Conservation (phyloP, 1,140 invertebrate genomes). For the Pseudoatta argentina region DNA sequence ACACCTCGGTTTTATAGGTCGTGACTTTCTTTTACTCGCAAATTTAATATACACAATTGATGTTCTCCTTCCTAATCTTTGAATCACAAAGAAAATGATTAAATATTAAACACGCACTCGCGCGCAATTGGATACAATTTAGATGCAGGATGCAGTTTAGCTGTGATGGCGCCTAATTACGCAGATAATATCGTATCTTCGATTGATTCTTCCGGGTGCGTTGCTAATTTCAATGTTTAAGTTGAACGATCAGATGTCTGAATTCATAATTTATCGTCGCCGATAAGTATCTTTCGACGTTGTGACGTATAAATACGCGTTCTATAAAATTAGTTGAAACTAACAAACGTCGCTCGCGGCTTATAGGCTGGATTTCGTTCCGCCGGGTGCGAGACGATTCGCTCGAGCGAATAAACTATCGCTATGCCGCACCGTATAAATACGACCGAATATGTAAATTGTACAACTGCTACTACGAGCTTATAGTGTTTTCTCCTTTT, state of each 20-base stretch:
- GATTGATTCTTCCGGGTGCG: slow-evolving; percentile 23
- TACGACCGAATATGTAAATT: slow-evolving; percentile 58
- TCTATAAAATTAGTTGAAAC: slow-evolving; percentile 62
- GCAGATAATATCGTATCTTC: slow-evolving; percentile 13
- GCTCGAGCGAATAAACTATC: slow-evolving; percentile 55
- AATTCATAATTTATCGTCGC: slow-evolving; percentile 25
- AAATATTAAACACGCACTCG: not conserved
- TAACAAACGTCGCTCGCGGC: slow-evolving; percentile 18
- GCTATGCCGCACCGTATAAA: slow-evolving; percentile 51
- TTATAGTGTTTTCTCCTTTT: slow-evolving; percentile 48
- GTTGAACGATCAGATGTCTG: slow-evolving; percentile 5
- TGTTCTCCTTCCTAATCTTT: not conserved
- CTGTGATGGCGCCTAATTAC: not conserved
- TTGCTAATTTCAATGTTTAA: slow-evolving; percentile 8
- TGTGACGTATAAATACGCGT: slow-evolving; percentile 19
- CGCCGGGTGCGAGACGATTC: slow-evolving; percentile 57
- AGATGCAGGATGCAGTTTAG: not conserved
- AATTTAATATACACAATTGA: not conserved
- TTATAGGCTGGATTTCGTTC: slow-evolving; percentile 22
- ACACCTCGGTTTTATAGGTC: slow-evolving; percentile 8
- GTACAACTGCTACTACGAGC: slow-evolving; percentile 27
- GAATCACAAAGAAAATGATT: not conserved
- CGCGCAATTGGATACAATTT: not conserved
- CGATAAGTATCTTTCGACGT: slow-evolving; percentile 12
- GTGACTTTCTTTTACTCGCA: not conserved